A percentile compares a stretch with the other conserved stretches of the same genome.
phyloP scores from a whole-genome alignment of 2,888 invertebrate species.

The Hoplodrina blanda region DNA sequence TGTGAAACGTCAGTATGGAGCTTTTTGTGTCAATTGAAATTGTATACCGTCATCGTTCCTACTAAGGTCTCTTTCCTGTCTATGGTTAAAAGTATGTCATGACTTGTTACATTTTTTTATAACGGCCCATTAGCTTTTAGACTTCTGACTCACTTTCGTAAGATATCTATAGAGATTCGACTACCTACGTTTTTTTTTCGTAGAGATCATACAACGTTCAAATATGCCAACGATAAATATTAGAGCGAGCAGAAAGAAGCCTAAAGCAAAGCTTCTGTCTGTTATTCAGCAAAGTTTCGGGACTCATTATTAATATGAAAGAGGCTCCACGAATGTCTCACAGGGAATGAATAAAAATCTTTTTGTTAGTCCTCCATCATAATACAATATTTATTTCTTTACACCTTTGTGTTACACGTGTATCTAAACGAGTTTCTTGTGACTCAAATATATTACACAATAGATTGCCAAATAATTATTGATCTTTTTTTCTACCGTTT shows the following conservation, averaged over 20 bases:
- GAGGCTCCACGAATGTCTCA: conserved; percentile 24
- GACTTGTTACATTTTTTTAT: conserved; percentile 57
- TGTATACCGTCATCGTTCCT: conserved; percentile 65
- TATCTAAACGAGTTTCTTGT: conserved; percentile 42
- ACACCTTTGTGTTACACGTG: conserved; percentile 41
- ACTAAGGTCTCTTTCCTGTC: conserved; percentile 73
- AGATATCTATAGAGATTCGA: conserved; percentile 11
- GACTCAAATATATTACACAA: conserved; percentile 44
- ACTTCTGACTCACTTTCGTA: conserved; percentile 33
- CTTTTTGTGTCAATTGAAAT: conserved; percentile 69
- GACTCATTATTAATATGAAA: conserved; percentile 41
- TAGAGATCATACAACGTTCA: conserved; percentile 34
- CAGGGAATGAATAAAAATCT: conserved; percentile 43
- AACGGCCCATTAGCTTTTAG: conserved; percentile 60
- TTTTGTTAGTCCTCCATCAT: conserved; percentile 43
- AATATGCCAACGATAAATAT: conserved; percentile 50
- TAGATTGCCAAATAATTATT: conserved; percentile 36
- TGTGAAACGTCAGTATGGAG: conserved; percentile 70
- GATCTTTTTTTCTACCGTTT: conserved; percentile 19
- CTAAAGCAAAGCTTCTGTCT: conserved; percentile 12
- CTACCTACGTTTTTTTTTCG: conserved; percentile 8
- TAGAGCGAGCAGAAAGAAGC: conserved; percentile 22
- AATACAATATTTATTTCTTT: conserved; percentile 38
- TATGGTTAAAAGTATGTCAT: conserved; percentile 63
- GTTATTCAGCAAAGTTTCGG: conserved; percentile 44